Conservation (phyloP, 2,113 vertebrate genomes). For the Lota lota region DNA sequence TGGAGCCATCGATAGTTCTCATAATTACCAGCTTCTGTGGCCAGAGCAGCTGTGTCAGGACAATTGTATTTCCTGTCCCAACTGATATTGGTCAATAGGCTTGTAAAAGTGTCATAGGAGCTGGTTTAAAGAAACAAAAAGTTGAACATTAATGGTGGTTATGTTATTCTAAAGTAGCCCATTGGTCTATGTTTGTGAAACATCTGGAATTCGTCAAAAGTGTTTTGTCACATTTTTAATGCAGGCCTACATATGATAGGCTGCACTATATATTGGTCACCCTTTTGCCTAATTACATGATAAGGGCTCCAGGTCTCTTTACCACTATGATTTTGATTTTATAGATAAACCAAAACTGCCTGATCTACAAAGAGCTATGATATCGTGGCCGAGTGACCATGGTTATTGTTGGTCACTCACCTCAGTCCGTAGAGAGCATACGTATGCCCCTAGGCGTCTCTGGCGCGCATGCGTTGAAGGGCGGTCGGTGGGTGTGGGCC, state of each 20-base stretch:
- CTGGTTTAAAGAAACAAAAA: constrained; percentile 21
- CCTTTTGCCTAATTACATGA: too few relatives aligned
- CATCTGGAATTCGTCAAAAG: too few relatives aligned
- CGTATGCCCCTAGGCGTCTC: background rate
- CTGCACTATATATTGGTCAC: too few relatives aligned
- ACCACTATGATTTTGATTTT: too few relatives aligned
- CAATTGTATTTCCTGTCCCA: background rate
- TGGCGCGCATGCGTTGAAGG: constrained; percentile 51
- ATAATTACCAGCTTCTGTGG: constrained; percentile 58
- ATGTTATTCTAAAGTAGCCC: background rate
- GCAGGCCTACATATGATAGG: too few relatives aligned
- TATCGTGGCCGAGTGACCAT: too few relatives aligned
- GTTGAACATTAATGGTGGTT: background rate
- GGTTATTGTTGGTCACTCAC: too few relatives aligned
- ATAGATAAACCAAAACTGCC: too few relatives aligned
- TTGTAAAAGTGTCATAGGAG: constrained; percentile 23
- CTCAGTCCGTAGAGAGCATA: too few relatives aligned
- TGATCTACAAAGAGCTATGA: too few relatives aligned
- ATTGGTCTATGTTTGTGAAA: background rate
- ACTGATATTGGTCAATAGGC: constrained; percentile 28
- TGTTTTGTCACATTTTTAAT: too few relatives aligned
- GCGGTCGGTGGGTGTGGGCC: background rate
- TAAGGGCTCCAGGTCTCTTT: too few relatives aligned
- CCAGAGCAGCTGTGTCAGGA: constrained; percentile 48
- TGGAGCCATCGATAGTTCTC: constrained; percentile 61